Percentiles rank a stretch among this genome's conserved stretches.
phyloP scores from a whole-genome alignment of 1,140 invertebrate species.

The Tetranychus urticae region DNA sequence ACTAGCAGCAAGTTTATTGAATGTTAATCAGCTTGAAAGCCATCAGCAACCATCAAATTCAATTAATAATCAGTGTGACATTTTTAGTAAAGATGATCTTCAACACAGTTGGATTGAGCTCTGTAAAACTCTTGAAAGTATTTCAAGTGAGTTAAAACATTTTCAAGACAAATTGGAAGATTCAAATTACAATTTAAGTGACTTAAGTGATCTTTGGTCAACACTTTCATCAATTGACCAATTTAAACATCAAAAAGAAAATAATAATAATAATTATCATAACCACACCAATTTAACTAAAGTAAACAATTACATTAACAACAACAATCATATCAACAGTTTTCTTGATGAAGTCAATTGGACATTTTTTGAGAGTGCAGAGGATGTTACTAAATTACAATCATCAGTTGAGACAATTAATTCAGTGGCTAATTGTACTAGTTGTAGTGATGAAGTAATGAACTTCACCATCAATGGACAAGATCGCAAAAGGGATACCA shows the following conservation, averaged over 20 bases:
- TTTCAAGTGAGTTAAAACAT: neutral
- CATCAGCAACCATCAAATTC: too few relatives aligned
- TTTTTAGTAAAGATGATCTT: neutral
- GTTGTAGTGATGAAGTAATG: neutral
- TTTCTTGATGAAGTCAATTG: too few relatives aligned
- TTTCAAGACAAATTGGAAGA: neutral
- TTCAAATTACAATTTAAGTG: neutral
- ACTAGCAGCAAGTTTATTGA: neutral
- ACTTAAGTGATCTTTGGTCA: neutral
- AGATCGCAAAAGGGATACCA: neutral
- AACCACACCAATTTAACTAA: too few relatives aligned
- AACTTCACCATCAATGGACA: neutral
- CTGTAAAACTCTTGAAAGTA: neutral
- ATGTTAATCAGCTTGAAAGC: neutral
- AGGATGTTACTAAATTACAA: neutral
- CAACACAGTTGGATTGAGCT: neutral
- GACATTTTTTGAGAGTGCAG: too few relatives aligned
- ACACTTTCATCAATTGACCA: neutral
- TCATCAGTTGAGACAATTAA: neutral
- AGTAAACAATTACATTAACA: too few relatives aligned
- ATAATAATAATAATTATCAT: too few relatives aligned
- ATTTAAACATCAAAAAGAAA: neutral
- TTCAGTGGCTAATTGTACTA: neutral
- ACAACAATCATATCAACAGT: too few relatives aligned
- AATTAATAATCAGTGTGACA: neutral